Percentiles rank a stretch among this genome's conserved stretches.
Conservation (phyloP, 2,797 vertebrate genomes). For the Balearica regulorum region DNA sequence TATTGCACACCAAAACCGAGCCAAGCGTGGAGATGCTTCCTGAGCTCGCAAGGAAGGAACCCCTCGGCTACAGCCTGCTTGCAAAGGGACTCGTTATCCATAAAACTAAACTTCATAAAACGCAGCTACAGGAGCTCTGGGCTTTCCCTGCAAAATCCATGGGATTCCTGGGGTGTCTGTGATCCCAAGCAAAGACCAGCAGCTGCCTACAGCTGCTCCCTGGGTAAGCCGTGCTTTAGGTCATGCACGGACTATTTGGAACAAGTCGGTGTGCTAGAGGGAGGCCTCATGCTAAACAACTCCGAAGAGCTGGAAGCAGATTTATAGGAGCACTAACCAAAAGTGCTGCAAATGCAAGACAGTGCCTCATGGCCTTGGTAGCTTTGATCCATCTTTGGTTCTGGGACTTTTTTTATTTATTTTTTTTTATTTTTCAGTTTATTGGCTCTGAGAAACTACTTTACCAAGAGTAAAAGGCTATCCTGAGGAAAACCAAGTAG, state of each 20-base stretch:
- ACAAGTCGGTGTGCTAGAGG: background rate
- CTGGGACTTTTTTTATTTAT: background rate
- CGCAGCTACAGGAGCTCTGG: background rate
- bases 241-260: background rate
- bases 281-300: background rate
- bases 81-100: background rate
- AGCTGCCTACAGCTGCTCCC: slow-evolving; percentile 23
- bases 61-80: background rate
- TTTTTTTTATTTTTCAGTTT: background rate
- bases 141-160: background rate
- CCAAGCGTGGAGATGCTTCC: background rate
- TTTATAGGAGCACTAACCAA: background rate
- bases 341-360: background rate
- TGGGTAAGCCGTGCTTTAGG: background rate
- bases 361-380: background rate
- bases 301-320: background rate
- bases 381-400: background rate
- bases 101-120: background rate
- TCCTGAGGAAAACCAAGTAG: background rate
- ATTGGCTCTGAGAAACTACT: background rate
- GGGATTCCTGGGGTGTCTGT: background rate
- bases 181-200: background rate
- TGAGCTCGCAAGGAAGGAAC: background rate
- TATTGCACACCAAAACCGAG: background rate
- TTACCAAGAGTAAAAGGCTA: background rate